A percentile compares a stretch with the other conserved stretches of the same genome.
Evolutionary conservation across 2,113 vertebrate genomes (phyloP).

Genomic region (Elachura formosa): DNA sequence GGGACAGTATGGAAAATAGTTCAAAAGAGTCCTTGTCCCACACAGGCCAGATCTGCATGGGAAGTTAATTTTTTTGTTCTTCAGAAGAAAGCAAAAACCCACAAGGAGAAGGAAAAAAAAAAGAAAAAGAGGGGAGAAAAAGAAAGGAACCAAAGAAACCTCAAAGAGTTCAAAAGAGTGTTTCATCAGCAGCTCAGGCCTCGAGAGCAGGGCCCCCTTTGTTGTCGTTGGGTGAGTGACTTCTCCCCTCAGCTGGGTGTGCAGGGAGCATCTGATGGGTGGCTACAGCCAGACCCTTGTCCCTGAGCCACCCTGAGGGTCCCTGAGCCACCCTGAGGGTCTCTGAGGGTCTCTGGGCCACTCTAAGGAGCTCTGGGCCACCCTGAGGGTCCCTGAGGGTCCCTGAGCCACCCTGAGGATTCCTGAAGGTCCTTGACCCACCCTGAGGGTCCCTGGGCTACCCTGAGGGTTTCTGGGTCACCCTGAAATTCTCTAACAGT

Average conservation of each 20-base stretch:
- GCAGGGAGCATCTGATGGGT: neutral
- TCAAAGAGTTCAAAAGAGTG: slow-evolving; percentile 24
- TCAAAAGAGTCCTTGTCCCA: slow-evolving; percentile 42
- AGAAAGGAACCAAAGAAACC: slow-evolving; percentile 52
- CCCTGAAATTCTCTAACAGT: too few species aligned
- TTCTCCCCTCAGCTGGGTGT: neutral
- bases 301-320: neutral
- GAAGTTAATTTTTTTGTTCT: slow-evolving; percentile 48
- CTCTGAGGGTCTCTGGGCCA: accelerated
- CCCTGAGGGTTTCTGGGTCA: neutral
- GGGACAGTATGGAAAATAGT: neutral
- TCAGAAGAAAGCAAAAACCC: slow-evolving; percentile 53
- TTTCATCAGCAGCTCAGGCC: neutral
- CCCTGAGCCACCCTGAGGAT: neutral
- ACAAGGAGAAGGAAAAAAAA: neutral
- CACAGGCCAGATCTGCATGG: slow-evolving; percentile 1
- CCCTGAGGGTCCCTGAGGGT: neutral
- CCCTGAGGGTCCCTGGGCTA: neutral
- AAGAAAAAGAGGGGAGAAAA: neutral
- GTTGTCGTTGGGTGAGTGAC: neutral
- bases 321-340: accelerated
- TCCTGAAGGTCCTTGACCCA: neutral
- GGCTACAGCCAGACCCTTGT: neutral
- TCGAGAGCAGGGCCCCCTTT: neutral
- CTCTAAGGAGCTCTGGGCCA: neutral